Conservation (phyloP, 2,797 vertebrate species). For the Brachyalestes nurse region DNA sequence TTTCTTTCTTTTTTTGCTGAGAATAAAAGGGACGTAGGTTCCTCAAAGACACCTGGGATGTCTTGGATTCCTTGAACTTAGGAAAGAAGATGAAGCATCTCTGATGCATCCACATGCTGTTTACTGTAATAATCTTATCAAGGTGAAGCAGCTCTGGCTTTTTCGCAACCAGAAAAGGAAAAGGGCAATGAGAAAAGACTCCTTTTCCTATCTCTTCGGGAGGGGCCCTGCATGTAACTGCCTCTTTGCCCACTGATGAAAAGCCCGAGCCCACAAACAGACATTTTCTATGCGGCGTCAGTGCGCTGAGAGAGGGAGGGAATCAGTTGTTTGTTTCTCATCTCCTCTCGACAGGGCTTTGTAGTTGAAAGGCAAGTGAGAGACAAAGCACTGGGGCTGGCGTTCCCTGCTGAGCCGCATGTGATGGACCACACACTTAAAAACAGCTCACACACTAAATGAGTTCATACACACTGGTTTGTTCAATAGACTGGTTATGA, state of each 20-base stretch:
- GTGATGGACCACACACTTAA: constrained; percentile 49
- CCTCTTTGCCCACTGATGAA: constrained; percentile 29
- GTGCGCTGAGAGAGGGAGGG: background rate
- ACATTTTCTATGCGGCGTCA: constrained; percentile 8
- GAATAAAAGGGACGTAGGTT: constrained; percentile 79
- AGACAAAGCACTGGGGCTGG: constrained; percentile 52
- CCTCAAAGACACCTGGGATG: constrained; percentile 60
- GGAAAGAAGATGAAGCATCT: constrained; percentile 1
- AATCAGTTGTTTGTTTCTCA: constrained; percentile 34
- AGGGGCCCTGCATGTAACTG: background rate
- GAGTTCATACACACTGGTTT: constrained; percentile 34
- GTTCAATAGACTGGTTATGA: constrained; percentile 30
- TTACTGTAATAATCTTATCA: constrained; percentile 52
- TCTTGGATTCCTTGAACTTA: constrained; percentile 51
- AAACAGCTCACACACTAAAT: constrained; percentile 23
- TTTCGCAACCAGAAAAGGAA: background rate
- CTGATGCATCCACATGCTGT: background rate
- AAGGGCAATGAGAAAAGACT: background rate
- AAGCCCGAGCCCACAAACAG: constrained; percentile 12
- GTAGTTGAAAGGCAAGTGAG: constrained; percentile 64
- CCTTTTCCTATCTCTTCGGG: background rate
- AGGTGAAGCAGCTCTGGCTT: constrained; percentile 45
- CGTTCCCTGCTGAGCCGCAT: constrained; percentile 49
- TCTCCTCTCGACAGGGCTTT: constrained; percentile 59
- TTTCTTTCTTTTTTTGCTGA: constrained; percentile 70